Conservation (phyloP, 2,797 vertebrate species). For the Podarcis siculus region DNA sequence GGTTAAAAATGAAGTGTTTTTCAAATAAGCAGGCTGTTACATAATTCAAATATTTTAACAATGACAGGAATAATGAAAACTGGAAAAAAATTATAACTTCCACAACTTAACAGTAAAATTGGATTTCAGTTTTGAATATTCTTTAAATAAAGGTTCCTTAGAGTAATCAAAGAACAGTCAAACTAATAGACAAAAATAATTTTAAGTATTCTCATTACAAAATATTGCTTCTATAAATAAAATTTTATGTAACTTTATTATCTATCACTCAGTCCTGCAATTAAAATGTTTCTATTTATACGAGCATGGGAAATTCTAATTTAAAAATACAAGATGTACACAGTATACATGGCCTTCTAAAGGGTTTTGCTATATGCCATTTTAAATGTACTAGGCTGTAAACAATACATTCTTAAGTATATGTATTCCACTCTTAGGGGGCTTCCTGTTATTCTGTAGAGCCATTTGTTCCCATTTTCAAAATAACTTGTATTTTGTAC, state of each 20-base stretch:
- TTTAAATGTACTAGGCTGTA: constrained; percentile 63
- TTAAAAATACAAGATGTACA: constrained; percentile 70
- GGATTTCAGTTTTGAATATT: constrained; percentile 49
- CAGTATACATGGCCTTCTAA: constrained; percentile 67
- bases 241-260: constrained; percentile 69
- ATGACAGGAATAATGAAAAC: constrained; percentile 50
- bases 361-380: constrained; percentile 57
- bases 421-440: constrained; percentile 50
- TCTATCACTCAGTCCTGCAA: constrained; percentile 74
- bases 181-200: constrained; percentile 76
- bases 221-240: constrained; percentile 78
- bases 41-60: constrained; percentile 51
- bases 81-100: constrained; percentile 50
- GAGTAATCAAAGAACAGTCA: constrained; percentile 71
- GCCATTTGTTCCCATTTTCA: constrained; percentile 50
- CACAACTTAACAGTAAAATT: constrained; percentile 54
- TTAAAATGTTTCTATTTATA: constrained; percentile 70
- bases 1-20: constrained; percentile 41
- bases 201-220: constrained; percentile 76
- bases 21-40: constrained; percentile 42
- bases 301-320: constrained; percentile 72
- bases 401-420: constrained; percentile 63
- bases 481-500: constrained; percentile 39
- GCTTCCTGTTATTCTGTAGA: constrained; percentile 53
- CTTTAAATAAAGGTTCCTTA: constrained; percentile 68